Evolutionary conservation across 2,888 invertebrate genomes (phyloP), one percentile per base, ranked within the genome.

Genomic region (Heteromyza rotundicornis): DNA sequence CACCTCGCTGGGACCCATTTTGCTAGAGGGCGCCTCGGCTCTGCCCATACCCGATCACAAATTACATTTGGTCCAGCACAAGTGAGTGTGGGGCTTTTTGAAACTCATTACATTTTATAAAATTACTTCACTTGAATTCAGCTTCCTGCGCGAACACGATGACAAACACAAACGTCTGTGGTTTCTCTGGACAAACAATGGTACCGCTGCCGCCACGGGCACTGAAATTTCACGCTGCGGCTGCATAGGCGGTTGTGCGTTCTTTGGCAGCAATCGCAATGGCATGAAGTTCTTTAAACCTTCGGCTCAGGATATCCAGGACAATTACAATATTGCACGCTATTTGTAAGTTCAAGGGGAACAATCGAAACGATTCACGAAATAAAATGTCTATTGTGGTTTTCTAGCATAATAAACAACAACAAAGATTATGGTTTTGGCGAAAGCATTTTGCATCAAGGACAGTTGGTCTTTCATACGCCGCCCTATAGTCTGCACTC

Each of bases 171-270:
- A 93, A 77, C 88, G 96, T 61, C 84, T 99, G 35, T 96, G 96
- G 95, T 98, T 99, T 79, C 83, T 99, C 23, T 98, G 98, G 98
- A 90, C 92, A 0, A 73, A 73, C 17, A 80, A 79, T 62, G 74
- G 67, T 32, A 70, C 60, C 32, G 76, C 74, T 1, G 59, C 75
- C 19, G 72, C 68, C 47, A 85, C 86, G 17, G 90, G 91, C 70
- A 77, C 78, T 19, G 86, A 88, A 1, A 89, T 89, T 69, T 85
- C 88, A 0, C 92, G 92, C 70, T 99, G 98, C 80, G 98, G 98
- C 0, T 99, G 98, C 80, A 91, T 92, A 27, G 98, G 98, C 2
- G 97, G 97, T 0, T 97, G 96, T 78, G 87, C 87, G 12, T 99
- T 99, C 85, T 98, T 98, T 79, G 98, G 97, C 1, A 90, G 88